These are phyloP conservation scores for Dilophus febrilis DNA, from an alignment of 2,888 invertebrate species.

Conservation along the genomic window DNA sequence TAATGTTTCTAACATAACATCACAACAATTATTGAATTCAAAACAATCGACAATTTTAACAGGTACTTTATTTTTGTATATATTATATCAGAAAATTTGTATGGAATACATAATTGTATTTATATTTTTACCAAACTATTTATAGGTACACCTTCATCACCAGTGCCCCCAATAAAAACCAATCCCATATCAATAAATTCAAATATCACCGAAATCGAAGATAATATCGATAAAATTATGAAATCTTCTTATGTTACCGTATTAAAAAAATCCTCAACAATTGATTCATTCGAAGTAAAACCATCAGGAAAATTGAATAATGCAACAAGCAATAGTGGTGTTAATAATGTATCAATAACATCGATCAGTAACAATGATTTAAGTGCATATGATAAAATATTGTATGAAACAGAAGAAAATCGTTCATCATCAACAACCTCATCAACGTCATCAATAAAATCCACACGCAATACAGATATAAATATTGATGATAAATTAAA, in stretches of 20 bases:
- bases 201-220: constrained; percentile 24
- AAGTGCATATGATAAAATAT: background rate
- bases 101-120: too few species aligned
- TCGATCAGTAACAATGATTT: background rate
- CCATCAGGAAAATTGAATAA: background rate
- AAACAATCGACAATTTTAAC: too few species aligned
- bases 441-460: constrained; percentile 6
- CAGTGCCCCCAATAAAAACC: background rate
- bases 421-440: constrained; percentile 8
- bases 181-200: constrained; percentile 23
- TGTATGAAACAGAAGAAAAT: too few species aligned
- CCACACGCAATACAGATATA: constrained; percentile 5
- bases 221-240: constrained; percentile 24
- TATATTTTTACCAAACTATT: too few species aligned
- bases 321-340: too few species aligned
- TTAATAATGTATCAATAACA: constrained; percentile 3
- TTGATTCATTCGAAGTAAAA: constrained; percentile 9
- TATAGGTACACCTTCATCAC: too few species aligned
- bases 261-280: constrained; percentile 19
- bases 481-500: too few species aligned
- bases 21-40: too few species aligned
- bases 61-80: too few species aligned
- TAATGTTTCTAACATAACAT: too few species aligned
- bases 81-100: too few species aligned
- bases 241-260: constrained; percentile 26